phyloP scores from a whole-genome alignment of 2,797 vertebrate species.

The Chaetodon trifasciatus region DNA sequence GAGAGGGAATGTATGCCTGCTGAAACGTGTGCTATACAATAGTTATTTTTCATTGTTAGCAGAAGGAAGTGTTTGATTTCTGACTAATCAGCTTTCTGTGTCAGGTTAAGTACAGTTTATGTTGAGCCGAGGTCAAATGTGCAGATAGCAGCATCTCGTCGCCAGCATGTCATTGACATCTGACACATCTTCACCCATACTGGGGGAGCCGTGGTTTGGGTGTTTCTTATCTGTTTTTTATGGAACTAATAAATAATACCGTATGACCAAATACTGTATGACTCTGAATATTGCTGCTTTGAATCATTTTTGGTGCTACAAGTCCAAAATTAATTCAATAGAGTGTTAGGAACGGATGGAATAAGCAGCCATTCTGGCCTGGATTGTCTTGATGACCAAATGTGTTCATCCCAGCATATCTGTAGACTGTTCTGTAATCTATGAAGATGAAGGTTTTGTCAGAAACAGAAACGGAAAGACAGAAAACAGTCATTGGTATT shows the following conservation, averaged over 20 bases:
- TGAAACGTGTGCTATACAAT: conserved; percentile 19
- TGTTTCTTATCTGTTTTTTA: conserved; percentile 6
- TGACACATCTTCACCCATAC: conserved; percentile 15
- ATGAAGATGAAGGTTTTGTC: background rate
- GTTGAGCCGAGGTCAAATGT: conserved; percentile 32
- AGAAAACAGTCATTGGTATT: conserved; percentile 38
- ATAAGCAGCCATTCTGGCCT: conserved; percentile 28
- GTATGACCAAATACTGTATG: too few species aligned
- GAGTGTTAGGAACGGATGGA: conserved; percentile 2
- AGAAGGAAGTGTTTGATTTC: conserved; percentile 45
- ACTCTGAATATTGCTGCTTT: background rate
- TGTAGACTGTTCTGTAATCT: conserved; percentile 36
- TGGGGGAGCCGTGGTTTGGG: background rate
- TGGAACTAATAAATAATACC: too few species aligned
- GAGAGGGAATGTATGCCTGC: background rate
- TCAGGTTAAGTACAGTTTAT: conserved; percentile 45
- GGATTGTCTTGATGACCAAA: conserved; percentile 26
- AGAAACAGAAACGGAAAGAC: conserved; percentile 28
- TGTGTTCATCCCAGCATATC: conserved; percentile 34
- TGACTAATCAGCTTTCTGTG: conserved; percentile 50
- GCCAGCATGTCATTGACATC: conserved; percentile 53
- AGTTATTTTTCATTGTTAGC: conserved; percentile 42
- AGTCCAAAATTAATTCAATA: background rate
- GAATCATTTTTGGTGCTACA: background rate
- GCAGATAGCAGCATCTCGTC: conserved; percentile 20